Conservation (phyloP, 2,797 vertebrate species). For the Sebastes iracundus region DNA sequence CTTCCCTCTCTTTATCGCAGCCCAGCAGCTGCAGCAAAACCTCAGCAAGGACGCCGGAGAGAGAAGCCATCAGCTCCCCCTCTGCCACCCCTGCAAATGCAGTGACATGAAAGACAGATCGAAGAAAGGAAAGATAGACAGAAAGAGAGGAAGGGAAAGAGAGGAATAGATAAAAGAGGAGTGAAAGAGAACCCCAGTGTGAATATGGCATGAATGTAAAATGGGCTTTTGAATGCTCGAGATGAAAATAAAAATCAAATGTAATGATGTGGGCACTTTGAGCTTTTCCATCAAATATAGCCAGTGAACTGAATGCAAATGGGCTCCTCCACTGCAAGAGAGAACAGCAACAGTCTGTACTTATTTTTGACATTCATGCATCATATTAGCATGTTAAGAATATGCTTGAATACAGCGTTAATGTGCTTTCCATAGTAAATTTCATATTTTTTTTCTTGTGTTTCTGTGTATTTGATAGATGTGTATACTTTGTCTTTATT, state of each 20-base stretch:
- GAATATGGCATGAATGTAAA: conserved; percentile 67
- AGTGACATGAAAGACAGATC: conserved; percentile 57
- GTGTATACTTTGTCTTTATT: not conserved
- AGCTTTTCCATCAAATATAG: conserved; percentile 40
- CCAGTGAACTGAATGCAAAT: conserved; percentile 38
- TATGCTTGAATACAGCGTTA: not conserved
- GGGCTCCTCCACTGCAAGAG: not conserved
- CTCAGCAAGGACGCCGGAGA: conserved; percentile 47
- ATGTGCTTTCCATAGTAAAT: not conserved
- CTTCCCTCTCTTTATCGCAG: conserved; percentile 72
- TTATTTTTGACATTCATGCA: not conserved
- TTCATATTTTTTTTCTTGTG: not conserved
- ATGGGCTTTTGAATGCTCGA: conserved; percentile 50
- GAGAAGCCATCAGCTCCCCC: conserved; percentile 58
- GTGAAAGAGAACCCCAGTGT: conserved; percentile 28
- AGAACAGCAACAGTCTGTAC: conserved; percentile 10
- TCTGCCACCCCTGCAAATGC: conserved; percentile 44
- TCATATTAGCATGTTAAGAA: not conserved
- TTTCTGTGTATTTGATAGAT: not conserved
- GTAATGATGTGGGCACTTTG: conserved; percentile 50
- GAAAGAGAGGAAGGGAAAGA: not conserved
- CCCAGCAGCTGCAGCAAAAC: conserved; percentile 59
- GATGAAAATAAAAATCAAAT: conserved; percentile 58
- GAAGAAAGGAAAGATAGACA: conserved; percentile 37
- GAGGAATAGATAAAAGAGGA: conserved; percentile 28